phyloP scores from a whole-genome alignment of 2,113 vertebrate genomes.

The Scophthalmus maximus region DNA sequence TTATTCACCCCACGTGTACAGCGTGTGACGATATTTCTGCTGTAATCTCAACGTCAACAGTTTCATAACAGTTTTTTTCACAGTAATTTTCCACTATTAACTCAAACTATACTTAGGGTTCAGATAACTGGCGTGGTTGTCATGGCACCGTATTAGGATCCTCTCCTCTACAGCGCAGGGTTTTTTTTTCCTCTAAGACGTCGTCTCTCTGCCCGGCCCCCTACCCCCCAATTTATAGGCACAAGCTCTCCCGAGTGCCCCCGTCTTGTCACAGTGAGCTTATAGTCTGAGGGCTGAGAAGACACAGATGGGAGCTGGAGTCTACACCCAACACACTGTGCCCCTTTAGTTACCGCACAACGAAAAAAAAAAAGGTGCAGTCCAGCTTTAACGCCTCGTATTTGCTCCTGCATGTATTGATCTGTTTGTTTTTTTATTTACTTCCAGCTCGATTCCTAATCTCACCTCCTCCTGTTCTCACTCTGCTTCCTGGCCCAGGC shows the following conservation, averaged over 20 bases:
- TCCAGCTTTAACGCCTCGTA: conserved; percentile 17
- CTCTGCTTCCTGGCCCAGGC: conserved; percentile 45
- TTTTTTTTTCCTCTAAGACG: conserved; percentile 1
- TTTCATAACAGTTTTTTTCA: neutral
- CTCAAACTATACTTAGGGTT: neutral
- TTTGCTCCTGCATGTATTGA: conserved; percentile 53
- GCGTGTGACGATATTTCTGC: too few species aligned
- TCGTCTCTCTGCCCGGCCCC: neutral
- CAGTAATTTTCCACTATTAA: neutral
- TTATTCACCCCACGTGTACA: too few species aligned
- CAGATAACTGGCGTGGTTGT: conserved; percentile 28
- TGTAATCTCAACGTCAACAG: too few species aligned
- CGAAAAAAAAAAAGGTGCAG: neutral
- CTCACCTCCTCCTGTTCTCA: conserved; percentile 10
- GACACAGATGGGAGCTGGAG: conserved; percentile 2
- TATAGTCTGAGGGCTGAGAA: conserved; percentile 31
- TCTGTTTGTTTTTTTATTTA: conserved; percentile 75
- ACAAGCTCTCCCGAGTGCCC: conserved; percentile 30
- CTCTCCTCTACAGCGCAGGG: conserved; percentile 5
- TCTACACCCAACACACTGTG: neutral
- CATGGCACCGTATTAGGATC: conserved; percentile 9
- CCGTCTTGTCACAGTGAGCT: conserved; percentile 38
- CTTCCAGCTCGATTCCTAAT: conserved; percentile 38
- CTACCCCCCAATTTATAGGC: conserved; percentile 18
- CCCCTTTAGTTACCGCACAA: neutral